Evolutionary conservation across 2,113 vertebrate species (phyloP), one percentile per base, ranked within the genome.

Genomic region (Tetrax tetrax): DNA sequence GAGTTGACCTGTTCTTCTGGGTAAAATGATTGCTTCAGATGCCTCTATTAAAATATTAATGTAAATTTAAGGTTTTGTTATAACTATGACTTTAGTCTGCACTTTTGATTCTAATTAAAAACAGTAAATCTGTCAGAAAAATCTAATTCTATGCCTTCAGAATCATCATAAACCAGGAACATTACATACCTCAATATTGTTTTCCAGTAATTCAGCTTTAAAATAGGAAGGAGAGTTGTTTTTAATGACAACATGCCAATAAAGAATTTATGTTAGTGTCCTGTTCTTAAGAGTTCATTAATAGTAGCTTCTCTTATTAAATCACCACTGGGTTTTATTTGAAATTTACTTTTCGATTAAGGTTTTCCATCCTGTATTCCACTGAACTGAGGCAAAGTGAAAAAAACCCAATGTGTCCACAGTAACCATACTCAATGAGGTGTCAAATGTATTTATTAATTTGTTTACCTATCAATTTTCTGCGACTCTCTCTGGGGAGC

Each of bases 41-140:
- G 14, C n/a, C 14, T 79, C 41, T 91, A 19, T 61, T 88, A 77
- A 94, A 95, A 93, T 80, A 94, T 66, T 89, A 84, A 75, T 79
- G 31, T n/a, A 60, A 92, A 65, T 54, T 77, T 18, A 51, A 59
- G 4, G 14, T 85, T 87, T 89, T 53, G 3, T 82, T 87, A 47
- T 78, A 80, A 43, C 41, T 66, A 15, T 53, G 29, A 61, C 48
- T 82, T 87, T 35, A 86, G 10, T 50, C 83, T 80, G 45, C 12
- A 50, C 11, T 83, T 83, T n/a, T 76, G 33, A 37, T 53, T 93
- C 47, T 91, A 85, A 91, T 74, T 94, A 76, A 85, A 93, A 93
- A 12, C 50, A 37, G 23, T 88, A 91, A 91, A 96, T 92, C 86
- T 94, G n/a, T 59, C 75, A 83, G 64, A 83, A 94, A 85, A 83